A percentile compares a stretch with the other conserved stretches of the same genome.
Conservation (phyloP, 2,113 vertebrate genomes). For the Grus americana region DNA sequence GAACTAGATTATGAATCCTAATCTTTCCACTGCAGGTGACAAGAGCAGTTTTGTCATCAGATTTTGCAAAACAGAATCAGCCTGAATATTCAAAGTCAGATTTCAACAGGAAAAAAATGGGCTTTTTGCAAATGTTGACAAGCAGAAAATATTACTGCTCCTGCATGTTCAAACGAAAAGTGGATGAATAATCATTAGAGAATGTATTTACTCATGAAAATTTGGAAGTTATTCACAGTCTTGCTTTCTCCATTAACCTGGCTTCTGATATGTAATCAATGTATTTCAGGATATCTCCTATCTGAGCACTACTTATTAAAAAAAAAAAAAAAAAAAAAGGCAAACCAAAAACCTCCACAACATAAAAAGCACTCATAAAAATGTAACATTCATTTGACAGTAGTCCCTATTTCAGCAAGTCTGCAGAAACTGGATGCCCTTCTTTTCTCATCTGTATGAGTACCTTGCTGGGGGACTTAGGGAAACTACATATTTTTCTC, state of each 20-base stretch:
- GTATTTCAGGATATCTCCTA: neutral
- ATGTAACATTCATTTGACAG: neutral
- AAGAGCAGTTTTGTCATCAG: neutral
- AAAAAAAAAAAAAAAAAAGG: neutral
- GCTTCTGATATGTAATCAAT: neutral
- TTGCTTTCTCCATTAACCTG: neutral
- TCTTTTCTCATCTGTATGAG: neutral
- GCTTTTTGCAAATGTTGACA: neutral
- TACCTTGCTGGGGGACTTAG: neutral
- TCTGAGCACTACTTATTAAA: neutral
- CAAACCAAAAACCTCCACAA: no score
- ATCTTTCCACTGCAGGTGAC: neutral
- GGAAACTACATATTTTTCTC: neutral
- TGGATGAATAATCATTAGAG: neutral
- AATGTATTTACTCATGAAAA: neutral
- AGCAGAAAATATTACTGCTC: neutral
- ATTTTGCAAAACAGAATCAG: neutral
- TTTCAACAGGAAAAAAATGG: neutral
- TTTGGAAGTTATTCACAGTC: neutral
- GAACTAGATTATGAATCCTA: neutral
- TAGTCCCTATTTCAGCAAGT: neutral
- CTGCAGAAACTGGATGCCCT: neutral
- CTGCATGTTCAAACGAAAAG: neutral
- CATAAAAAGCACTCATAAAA: neutral
- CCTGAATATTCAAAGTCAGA: neutral